Conservation (phyloP, 2,888 invertebrate genomes). For the Alviniconcha strummeri region DNA sequence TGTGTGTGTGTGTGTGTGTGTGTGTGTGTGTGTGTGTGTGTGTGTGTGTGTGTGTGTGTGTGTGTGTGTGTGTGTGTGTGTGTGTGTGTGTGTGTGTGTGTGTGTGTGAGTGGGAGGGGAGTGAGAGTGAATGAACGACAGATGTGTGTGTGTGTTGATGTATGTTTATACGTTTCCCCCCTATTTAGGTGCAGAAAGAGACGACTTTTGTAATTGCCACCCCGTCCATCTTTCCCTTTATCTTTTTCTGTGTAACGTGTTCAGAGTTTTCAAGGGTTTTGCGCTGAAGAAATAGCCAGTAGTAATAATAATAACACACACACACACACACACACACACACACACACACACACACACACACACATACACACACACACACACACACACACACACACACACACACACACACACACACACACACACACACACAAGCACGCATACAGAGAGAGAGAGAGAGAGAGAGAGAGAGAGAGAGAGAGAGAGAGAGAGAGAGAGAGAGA, state of each 20-base stretch:
- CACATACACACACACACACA: not conserved
- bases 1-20: not conserved
- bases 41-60: constrained; percentile 1
- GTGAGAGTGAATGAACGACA: not conserved
- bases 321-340: constrained; percentile 3
- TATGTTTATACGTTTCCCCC: too few species aligned
- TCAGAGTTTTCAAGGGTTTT: too few species aligned
- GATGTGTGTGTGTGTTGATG: not conserved
- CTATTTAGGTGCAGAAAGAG: too few species aligned
- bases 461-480: too few species aligned
- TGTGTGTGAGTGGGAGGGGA: not conserved
- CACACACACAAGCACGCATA: not conserved
- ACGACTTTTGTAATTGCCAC: too few species aligned
- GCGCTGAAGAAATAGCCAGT: too few species aligned
- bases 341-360: not conserved
- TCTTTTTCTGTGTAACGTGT: too few species aligned
- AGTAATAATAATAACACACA: not conserved
- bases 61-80: constrained; percentile 1
- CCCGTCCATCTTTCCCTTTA: too few species aligned
- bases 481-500: too few species aligned
- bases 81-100: not conserved
- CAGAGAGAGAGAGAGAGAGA: too few species aligned
- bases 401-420: not conserved
- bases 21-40: constrained; percentile 12
- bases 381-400: not conserved